A percentile compares a stretch with the other conserved stretches of the same genome.
phyloP scores from a whole-genome alignment of 1,140 invertebrate genomes.

The Meloidogyne floridensis region DNA sequence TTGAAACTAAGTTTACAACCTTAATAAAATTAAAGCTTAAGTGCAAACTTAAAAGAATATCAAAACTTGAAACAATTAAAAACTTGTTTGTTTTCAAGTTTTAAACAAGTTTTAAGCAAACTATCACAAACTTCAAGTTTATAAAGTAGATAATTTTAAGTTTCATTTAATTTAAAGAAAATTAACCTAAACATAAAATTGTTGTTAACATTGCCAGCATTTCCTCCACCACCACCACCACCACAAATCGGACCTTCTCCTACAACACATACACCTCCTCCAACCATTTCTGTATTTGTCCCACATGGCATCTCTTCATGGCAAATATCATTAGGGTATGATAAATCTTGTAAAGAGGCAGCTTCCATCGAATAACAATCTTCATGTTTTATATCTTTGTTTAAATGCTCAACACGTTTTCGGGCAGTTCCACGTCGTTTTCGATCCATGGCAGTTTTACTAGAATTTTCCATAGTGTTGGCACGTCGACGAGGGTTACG shows the following conservation, averaged over 20 bases:
- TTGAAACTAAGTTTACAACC: no score
- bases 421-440: slow-evolving; percentile 58
- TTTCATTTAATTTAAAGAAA: neutral
- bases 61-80: neutral
- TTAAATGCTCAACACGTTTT: slow-evolving; percentile 56
- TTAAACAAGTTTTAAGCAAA: neutral
- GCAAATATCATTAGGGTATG: neutral
- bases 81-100: neutral
- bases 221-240: neutral
- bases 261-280: neutral
- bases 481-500: slow-evolving; percentile 62
- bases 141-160: neutral
- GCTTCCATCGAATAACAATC: slow-evolving; percentile 9
- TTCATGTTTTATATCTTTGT: neutral
- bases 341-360: neutral
- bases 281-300: neutral
- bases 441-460: slow-evolving; percentile 56
- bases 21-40: no score
- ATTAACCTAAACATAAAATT: slow-evolving; percentile 49
- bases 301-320: neutral
- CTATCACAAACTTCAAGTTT: neutral
- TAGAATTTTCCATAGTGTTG: slow-evolving; percentile 56
- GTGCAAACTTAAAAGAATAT: neutral
- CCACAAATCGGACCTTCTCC: neutral
- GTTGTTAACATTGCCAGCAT: slow-evolving; percentile 6